A percentile compares a stretch with the other conserved stretches of the same genome.
Evolutionary conservation across 2,888 invertebrate species (phyloP).

Genomic region (Perithous albicinctus): DNA sequence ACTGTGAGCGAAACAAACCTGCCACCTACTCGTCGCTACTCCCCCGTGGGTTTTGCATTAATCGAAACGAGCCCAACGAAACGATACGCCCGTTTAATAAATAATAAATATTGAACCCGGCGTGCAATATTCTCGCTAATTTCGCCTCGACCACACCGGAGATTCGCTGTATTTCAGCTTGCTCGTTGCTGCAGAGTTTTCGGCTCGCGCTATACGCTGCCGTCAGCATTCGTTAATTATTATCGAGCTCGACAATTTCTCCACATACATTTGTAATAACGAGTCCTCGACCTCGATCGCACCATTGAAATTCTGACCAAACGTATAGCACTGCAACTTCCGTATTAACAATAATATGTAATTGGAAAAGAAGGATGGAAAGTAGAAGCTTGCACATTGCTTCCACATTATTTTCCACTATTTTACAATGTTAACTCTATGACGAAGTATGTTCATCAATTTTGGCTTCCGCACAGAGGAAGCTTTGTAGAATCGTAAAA

Average conservation of each 20-base stretch:
- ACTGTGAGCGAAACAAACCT: slow-evolving; percentile 43
- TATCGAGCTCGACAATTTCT: slow-evolving; percentile 57
- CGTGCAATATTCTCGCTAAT: slow-evolving; percentile 66
- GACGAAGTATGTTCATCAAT: no score
- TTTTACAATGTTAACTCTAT: no score
- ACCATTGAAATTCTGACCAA: slow-evolving; percentile 17
- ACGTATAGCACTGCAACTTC: not conserved
- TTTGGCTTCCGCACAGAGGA: no score
- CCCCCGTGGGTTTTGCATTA: slow-evolving; percentile 69
- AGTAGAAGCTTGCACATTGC: no score
- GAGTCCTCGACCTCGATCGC: slow-evolving; percentile 15
- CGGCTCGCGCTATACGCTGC: slow-evolving; percentile 15
- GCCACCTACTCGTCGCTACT: slow-evolving; percentile 62
- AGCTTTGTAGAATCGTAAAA: no score
- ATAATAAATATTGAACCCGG: slow-evolving; percentile 68
- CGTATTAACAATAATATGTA: no score
- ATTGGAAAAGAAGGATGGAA: no score
- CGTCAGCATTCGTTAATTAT: slow-evolving; percentile 68
- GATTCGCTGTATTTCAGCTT: slow-evolving; percentile 11
- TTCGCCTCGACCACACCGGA: slow-evolving; percentile 61
- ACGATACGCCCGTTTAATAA: slow-evolving; percentile 68
- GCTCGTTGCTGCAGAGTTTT: slow-evolving; percentile 24
- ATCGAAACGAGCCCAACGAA: slow-evolving; percentile 70
- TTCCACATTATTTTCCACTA: no score
- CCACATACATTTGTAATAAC: slow-evolving; percentile 16